Conservation (phyloP, 2,888 invertebrate species). For the Sphaeridia pumilis region DNA sequence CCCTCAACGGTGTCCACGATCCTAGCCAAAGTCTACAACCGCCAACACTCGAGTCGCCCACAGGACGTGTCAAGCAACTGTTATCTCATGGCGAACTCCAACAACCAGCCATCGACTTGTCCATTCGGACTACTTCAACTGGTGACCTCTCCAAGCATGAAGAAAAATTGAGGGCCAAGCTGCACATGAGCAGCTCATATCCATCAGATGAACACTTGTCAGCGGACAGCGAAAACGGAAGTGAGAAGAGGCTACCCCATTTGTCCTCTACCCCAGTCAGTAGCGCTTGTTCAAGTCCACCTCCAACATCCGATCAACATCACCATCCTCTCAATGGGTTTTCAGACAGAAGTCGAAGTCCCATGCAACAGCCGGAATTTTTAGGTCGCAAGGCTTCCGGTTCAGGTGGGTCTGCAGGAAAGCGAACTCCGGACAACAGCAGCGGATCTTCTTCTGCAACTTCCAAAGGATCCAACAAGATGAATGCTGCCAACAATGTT, state of each 20-base stretch:
- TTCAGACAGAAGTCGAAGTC: conserved; percentile 4
- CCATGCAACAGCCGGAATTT: background rate
- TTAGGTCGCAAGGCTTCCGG: background rate
- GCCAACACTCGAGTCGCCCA: background rate
- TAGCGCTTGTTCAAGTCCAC: conserved; percentile 32
- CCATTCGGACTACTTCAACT: conserved; percentile 49
- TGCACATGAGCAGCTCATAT: conserved; percentile 20
- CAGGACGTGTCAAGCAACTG: background rate
- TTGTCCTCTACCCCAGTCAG: conserved; percentile 31
- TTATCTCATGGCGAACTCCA: too few species aligned
- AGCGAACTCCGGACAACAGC: conserved; percentile 4
- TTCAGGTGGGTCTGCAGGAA: conserved; percentile 11
- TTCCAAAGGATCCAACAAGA: background rate
- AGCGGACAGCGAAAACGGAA: conserved; percentile 20
- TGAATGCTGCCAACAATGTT: conserved; percentile 19
- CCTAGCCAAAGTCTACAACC: background rate
- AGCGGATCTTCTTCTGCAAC: conserved; percentile 10
- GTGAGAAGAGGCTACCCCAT: conserved; percentile 22
- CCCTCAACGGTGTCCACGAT: background rate
- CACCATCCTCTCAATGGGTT: conserved; percentile 25
- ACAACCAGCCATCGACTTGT: conserved; percentile 60
- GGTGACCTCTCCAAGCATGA: conserved; percentile 51
- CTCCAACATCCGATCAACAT: conserved; percentile 27
- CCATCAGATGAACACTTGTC: conserved; percentile 24
- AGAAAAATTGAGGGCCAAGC: conserved; percentile 50